Percentiles rank a stretch among this genome's conserved stretches.
phyloP scores from a whole-genome alignment of 53 echinoderm and acorn worm species.

The Glandiceps talaboti region DNA sequence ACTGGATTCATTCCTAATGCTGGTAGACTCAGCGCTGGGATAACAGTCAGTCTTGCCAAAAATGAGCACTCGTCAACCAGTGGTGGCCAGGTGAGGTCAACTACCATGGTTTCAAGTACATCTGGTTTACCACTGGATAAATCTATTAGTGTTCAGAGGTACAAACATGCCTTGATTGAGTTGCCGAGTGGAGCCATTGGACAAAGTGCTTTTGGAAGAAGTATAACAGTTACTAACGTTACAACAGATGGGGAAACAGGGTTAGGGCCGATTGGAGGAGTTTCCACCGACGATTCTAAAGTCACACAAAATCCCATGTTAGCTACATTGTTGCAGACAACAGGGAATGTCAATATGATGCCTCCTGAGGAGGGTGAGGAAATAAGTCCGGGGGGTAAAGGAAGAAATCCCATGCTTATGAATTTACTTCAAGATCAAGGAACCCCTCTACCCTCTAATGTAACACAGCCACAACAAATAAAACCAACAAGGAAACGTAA shows the following conservation, averaged over 20 bases:
- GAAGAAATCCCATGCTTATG: conserved; percentile 86
- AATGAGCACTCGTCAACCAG: neutral
- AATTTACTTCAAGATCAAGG: conserved; percentile 75
- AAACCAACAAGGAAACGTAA: neutral
- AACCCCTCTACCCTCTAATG: conserved; percentile 31
- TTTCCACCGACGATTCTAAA: conserved; percentile 23
- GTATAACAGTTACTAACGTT: neutral
- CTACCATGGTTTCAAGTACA: too few species aligned
- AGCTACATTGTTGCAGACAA: conserved; percentile 66
- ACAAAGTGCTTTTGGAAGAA: neutral
- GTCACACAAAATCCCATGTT: conserved; percentile 92
- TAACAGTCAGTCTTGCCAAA: neutral
- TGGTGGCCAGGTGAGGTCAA: neutral
- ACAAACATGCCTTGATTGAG: neutral
- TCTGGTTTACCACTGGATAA: neutral
- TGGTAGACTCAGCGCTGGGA: neutral
- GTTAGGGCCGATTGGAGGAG: neutral
- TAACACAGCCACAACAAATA: neutral
- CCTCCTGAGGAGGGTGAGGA: neutral
- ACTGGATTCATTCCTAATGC: neutral
- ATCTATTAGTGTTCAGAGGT: neutral
- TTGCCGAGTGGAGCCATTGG: neutral
- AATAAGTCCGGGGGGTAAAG: neutral
- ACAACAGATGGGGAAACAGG: neutral
- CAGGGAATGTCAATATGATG: too few species aligned